Evolutionary conservation across 2,888 invertebrate species (phyloP).

Genomic region (Acrobasis repandana): DNA sequence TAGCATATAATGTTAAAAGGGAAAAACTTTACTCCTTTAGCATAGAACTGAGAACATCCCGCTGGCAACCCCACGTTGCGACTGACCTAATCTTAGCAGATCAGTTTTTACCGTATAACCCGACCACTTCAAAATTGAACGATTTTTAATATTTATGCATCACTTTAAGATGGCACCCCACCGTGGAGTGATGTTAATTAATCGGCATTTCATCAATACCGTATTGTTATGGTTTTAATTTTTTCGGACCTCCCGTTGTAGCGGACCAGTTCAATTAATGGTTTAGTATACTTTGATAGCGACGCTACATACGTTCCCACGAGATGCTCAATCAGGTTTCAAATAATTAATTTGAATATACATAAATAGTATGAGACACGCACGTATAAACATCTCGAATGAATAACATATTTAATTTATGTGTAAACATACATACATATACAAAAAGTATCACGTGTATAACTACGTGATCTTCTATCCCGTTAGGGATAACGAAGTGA

Average conservation of each 20-base stretch:
- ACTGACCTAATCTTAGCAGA: slow-evolving; percentile 49
- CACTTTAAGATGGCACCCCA: slow-evolving; percentile 61
- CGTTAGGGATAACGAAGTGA: too few relatives aligned
- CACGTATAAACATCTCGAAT: too few relatives aligned
- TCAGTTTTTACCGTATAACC: slow-evolving; percentile 65
- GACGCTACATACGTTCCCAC: slow-evolving; percentile 11
- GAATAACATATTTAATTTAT: too few relatives aligned
- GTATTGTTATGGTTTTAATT: slow-evolving; percentile 58
- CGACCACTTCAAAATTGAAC: slow-evolving; percentile 60
- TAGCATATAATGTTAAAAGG: background rate
- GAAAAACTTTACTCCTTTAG: background rate
- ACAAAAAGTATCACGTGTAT: too few relatives aligned
- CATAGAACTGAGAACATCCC: slow-evolving; percentile 50
- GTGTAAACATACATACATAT: too few relatives aligned
- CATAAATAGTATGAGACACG: background rate
- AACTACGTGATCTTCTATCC: too few relatives aligned
- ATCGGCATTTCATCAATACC: slow-evolving; percentile 67
- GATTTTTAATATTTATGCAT: slow-evolving; percentile 71
- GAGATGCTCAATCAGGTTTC: slow-evolving; percentile 9
- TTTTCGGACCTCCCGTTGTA: slow-evolving; percentile 42
- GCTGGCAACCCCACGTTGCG: slow-evolving; percentile 65
- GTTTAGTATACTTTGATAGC: slow-evolving; percentile 14
- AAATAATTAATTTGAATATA: background rate
- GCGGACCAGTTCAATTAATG: slow-evolving; percentile 15
- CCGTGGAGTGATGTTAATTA: slow-evolving; percentile 67